Evolutionary conservation across 2,888 invertebrate genomes (phyloP).

Genomic region (Caenorhabditis uteleia): DNA sequence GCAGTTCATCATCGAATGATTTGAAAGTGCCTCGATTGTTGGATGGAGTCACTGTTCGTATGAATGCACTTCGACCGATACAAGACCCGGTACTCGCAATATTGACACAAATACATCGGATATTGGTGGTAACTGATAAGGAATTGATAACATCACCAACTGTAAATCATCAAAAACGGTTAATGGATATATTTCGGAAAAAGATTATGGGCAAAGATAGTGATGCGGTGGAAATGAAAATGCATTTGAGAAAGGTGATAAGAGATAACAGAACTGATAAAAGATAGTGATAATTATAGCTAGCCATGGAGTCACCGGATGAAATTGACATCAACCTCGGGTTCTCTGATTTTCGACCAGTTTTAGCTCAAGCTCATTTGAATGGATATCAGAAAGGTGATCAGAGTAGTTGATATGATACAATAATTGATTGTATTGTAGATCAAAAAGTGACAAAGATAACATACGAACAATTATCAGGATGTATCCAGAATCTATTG

Average conservation of each 20-base stretch:
- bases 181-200: slow-evolving; percentile 52
- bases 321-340: slow-evolving; percentile 53
- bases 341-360: slow-evolving; percentile 53
- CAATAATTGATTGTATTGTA: slow-evolving; percentile 28
- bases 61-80: slow-evolving; percentile 46
- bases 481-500: slow-evolving; percentile 29
- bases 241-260: slow-evolving; percentile 50
- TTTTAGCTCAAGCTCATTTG: slow-evolving; percentile 44
- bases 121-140: slow-evolving; percentile 38
- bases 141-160: slow-evolving; percentile 10
- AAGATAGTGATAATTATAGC: slow-evolving; percentile 11
- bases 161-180: slow-evolving; percentile 37
- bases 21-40: slow-evolving; percentile 6
- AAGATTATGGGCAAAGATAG: slow-evolving; percentile 37
- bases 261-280: background rate
- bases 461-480: slow-evolving; percentile 46
- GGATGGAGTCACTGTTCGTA: slow-evolving; percentile 34
- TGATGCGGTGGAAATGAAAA: slow-evolving; percentile 45
- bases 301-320: slow-evolving; percentile 45
- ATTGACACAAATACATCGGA: slow-evolving; percentile 47
- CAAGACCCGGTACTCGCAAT: slow-evolving; percentile 56
- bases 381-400: slow-evolving; percentile 28
- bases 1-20: slow-evolving; percentile 32
- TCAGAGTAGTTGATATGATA: background rate
- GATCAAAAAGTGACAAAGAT: slow-evolving; percentile 45